These are phyloP conservation scores for Drosophila kanekoi DNA, from an alignment of 2,888 invertebrate species.

Conservation along the genomic window DNA sequence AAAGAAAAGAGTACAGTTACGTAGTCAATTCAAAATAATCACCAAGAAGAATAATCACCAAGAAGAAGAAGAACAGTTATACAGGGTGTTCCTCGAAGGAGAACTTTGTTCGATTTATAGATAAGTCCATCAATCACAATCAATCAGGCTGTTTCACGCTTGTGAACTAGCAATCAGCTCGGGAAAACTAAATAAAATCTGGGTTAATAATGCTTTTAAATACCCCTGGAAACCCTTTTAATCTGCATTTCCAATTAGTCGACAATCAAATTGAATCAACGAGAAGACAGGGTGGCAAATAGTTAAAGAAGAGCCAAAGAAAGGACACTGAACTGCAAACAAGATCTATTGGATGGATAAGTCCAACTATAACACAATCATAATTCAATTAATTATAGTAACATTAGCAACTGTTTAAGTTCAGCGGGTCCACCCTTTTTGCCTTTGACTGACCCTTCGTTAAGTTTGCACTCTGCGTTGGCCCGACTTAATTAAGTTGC, in stretches of 20 bases:
- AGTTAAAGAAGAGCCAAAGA: too few species aligned
- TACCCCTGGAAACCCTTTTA: neutral
- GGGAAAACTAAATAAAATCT: too few species aligned
- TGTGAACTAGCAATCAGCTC: neutral
- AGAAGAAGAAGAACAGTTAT: neutral
- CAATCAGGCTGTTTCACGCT: neutral
- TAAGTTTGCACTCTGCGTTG: constrained; percentile 34
- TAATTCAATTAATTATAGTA: constrained; percentile 29
- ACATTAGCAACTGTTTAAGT: constrained; percentile 22
- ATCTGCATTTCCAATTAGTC: constrained; percentile 3
- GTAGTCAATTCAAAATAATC: too few species aligned
- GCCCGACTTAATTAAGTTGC: constrained; percentile 68
- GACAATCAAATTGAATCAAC: neutral
- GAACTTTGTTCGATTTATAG: too few species aligned
- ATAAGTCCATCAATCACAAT: neutral
- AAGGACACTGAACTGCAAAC: neutral
- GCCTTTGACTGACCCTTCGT: constrained; percentile 14
- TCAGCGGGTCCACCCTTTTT: constrained; percentile 38
- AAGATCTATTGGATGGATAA: constrained; percentile 1
- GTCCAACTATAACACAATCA: constrained; percentile 1
- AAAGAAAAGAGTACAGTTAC: too few species aligned
- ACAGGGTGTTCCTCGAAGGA: constrained; percentile 15
- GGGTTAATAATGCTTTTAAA: too few species aligned
- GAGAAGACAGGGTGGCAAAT: neutral
- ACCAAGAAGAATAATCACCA: too few species aligned